Base-by-base conservation (phyloP, 2,888 invertebrate species). In the Pharmacophagus antenor region DNA sequence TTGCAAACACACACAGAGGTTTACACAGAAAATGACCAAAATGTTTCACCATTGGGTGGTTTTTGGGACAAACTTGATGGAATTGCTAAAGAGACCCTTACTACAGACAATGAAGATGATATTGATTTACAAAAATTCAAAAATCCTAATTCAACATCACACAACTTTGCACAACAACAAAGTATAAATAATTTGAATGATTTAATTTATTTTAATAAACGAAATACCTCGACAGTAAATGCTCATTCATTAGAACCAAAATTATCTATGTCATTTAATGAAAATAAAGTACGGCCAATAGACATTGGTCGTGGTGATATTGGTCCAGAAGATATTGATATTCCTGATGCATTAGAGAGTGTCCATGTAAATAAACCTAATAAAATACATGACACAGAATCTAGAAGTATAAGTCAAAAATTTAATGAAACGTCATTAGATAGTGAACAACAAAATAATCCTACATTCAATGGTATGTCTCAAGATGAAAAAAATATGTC, bases 251-350 rank as follows among this genome's bases (percentile, higher is more conserved):
- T 18, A 54, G 48, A 58, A 18, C 41, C 63, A 47, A 18, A 12
- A 37, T 2, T 23, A 48, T 21, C 7, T 23, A 10, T 4, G 4
- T 50, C 57, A 47, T 23, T 49, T 51, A 53, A 57, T 46, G 21
- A 23, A 22, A 60, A 58, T 22, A 55, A 58, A 20, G 20, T 47
- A 44, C 54, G 56, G 46, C 64, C 71, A 21, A 56, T 56, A 8
- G 70, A 80, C 63, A 46, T 70, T 59, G 79, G 78, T 0, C 74
- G 80, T 12, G 81, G 81, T 21, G 81, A 81, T 61, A 80, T 81
- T 61, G 75, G 72, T 18, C 65, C 72, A 53, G 78, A 80, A 60
- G 75, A 75, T 25, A 61, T 56, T 17, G 22, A 31, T 4, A 44
- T 57, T 17, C 27, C 31, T 51, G 62, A 62, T 20, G 63, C 51